Evolutionary conservation across 2,888 invertebrate genomes (phyloP), one percentile per base, ranked within the genome.

Genomic region (Trachelus iudaicus): DNA sequence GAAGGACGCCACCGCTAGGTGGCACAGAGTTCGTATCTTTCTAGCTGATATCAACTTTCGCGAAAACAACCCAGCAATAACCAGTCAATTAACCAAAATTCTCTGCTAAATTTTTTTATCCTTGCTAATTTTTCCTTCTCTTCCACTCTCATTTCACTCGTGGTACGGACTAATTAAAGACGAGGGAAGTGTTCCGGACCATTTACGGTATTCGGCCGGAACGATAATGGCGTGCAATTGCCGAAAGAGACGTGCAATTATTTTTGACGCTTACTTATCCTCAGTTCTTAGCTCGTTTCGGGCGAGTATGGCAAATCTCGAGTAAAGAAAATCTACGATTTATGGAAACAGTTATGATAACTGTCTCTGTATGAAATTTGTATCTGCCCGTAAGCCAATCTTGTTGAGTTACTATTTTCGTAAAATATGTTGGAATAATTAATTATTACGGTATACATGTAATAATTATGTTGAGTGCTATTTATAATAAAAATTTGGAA

Each of bases 311-410:
- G 9, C 6, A 15, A 23, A 23, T 56, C 40, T 6, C 9, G 23
- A 56, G 6, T 56, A 23, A 56, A 56, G 40, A 6, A 23, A 56
- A 56, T 56, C 6, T 1, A 9, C 23, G 23, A 9, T 56, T 56
- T 23, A 23, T 56, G 23, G 40, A 1, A 56, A 56, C 23, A 56
- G 40, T 11, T 71, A 71, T 30, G 13, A 12, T n/a, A 75, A 69
- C 75, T 9, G 73, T 85, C 79, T 33, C 80, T 79, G 15, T 74
- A 73, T 34, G 77, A 78, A 15, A 77, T 79, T 68, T 82, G 79
- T 74, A 80, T 78, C 34, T 80, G 75, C 15, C 79, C 79, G 56
- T 81, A 80, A 31, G 79, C 75, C n/a, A 81, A 77, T 79, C 83
- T 34, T 75, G 34, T 34, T 69, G 13, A 30, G 75, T 69, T 69